A percentile compares a stretch with the other conserved stretches of the same genome.
Evolutionary conservation across 2,797 vertebrate species (phyloP).

Genomic region (Benthosema pterotum): DNA sequence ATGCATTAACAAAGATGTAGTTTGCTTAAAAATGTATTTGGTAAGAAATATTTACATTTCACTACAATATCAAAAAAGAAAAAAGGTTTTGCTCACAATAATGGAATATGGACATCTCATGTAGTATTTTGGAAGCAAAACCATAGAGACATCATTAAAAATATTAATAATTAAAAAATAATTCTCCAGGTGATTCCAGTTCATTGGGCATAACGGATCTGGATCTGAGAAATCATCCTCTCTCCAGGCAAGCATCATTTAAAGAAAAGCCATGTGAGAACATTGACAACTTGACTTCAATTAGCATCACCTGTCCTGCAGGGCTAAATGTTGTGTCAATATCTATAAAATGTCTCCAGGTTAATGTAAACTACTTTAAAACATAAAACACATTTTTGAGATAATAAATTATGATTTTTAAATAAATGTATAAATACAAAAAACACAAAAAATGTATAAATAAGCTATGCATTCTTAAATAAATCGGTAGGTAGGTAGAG

Average conservation of each 20-base stretch:
- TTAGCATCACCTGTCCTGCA: slow-evolving; percentile 32
- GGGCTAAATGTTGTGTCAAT: slow-evolving; percentile 56
- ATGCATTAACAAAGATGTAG: slow-evolving; percentile 12
- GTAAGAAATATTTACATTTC: slow-evolving; percentile 30
- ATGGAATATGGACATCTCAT: slow-evolving; percentile 38
- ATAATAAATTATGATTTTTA: slow-evolving; percentile 70
- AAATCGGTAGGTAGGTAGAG: slow-evolving; percentile 57
- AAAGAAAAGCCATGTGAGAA: slow-evolving; percentile 40
- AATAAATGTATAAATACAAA: slow-evolving; percentile 53
- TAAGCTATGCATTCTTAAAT: slow-evolving; percentile 10
- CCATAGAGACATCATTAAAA: slow-evolving; percentile 14
- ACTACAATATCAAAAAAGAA: slow-evolving; percentile 52
- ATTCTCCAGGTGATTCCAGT: slow-evolving; percentile 68
- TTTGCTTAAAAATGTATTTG: slow-evolving; percentile 65
- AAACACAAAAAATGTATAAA: too few species aligned
- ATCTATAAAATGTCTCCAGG: slow-evolving; percentile 20
- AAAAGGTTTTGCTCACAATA: slow-evolving; percentile 48
- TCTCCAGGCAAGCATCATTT: slow-evolving; percentile 44
- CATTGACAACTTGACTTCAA: slow-evolving; percentile 67
- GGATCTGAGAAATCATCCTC: slow-evolving; percentile 61
- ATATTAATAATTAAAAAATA: slow-evolving; percentile 58
- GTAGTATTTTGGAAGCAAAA: slow-evolving; percentile 30
- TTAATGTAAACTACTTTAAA: slow-evolving; percentile 30
- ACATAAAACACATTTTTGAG: slow-evolving; percentile 34
- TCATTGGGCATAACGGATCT: slow-evolving; percentile 68